Conservation (phyloP, 2,888 invertebrate genomes). For the Lomographa bimaculata region DNA sequence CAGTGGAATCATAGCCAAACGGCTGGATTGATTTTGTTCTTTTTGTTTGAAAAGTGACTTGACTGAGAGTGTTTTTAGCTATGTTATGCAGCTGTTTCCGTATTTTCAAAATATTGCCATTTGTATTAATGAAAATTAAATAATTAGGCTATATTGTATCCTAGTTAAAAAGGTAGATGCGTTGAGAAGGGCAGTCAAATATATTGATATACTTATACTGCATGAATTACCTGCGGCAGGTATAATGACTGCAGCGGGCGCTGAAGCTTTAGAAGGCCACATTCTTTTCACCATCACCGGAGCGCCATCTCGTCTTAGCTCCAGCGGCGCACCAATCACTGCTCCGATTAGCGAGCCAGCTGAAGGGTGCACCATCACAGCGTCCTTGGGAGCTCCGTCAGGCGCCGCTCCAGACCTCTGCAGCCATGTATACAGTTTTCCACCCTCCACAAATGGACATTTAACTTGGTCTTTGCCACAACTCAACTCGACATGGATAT, state of each 20-base stretch:
- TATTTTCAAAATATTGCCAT: no score
- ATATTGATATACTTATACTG: no score
- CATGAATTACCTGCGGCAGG: constrained; percentile 75
- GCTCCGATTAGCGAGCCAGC: constrained; percentile 65
- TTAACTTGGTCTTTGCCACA: constrained; percentile 77
- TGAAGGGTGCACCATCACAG: constrained; percentile 69
- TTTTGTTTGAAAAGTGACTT: no score
- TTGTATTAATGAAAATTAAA: no score
- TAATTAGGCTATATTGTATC: no score
- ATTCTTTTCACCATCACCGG: constrained; percentile 65
- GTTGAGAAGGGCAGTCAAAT: no score
- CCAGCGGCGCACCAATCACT: constrained; percentile 66
- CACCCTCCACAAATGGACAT: constrained; percentile 67
- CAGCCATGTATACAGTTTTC: constrained; percentile 62
- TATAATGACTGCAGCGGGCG: constrained; percentile 70
- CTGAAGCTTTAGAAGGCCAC: constrained; percentile 75
- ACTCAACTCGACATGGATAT: constrained; percentile 75
- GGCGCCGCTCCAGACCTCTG: constrained; percentile 59
- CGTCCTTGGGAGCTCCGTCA: constrained; percentile 65
- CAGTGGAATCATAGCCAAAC: no score
- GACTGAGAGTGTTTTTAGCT: no score
- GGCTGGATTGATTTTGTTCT: no score
- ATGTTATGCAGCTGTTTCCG: no score
- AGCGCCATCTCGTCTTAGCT: constrained; percentile 62
- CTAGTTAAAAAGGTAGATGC: no score